These are phyloP conservation scores for Cebus imitator DNA, from an alignment of 2,113 vertebrate genomes.

Conservation along the genomic window DNA sequence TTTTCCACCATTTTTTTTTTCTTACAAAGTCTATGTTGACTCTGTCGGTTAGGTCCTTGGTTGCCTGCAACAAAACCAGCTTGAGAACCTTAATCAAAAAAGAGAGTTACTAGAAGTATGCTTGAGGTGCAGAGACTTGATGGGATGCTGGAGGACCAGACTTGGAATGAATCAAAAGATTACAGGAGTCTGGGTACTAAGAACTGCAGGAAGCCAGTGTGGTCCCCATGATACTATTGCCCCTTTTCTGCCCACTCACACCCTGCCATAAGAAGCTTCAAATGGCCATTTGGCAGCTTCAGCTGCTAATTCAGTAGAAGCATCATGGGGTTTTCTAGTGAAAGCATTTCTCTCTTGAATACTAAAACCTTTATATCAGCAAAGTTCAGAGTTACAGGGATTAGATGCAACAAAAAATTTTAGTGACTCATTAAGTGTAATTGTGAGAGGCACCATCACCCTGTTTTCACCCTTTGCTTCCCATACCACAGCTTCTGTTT, in stretches of 20 bases:
- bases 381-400: slow-evolving; percentile 37
- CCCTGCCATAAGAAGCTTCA: neutral
- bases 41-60: neutral
- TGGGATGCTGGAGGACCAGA: neutral
- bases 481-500: neutral
- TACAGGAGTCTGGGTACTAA: neutral
- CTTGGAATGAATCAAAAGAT: neutral
- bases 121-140: neutral
- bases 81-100: neutral
- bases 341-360: slow-evolving; percentile 31
- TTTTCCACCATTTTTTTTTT: neutral
- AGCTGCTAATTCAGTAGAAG: neutral
- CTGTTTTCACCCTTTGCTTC: neutral
- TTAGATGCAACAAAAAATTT: slow-evolving; percentile 47
- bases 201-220: neutral
- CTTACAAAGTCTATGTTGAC: neutral
- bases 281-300: neutral
- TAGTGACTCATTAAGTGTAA: slow-evolving; percentile 37
- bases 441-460: neutral
- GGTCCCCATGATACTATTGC: neutral
- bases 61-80: neutral
- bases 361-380: slow-evolving; percentile 46
- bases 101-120: neutral
- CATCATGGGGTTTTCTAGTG: neutral
- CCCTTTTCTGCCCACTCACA: neutral